phyloP scores from a whole-genome alignment of 2,113 vertebrate genomes.

The Urocitellus parryii region DNA sequence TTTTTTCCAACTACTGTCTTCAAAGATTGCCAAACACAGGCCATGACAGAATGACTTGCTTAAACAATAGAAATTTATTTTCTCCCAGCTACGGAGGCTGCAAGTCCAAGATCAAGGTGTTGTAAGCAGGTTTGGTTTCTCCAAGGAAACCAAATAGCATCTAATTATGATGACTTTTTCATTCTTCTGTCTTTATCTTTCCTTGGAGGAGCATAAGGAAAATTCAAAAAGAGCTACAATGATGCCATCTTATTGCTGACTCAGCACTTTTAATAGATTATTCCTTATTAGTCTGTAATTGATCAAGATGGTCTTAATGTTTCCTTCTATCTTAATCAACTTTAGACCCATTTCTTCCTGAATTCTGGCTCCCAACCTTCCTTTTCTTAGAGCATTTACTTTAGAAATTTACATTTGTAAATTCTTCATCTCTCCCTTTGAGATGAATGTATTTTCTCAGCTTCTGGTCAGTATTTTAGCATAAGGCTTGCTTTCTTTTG shows the following conservation, averaged over 20 bases:
- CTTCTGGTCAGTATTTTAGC: not conserved
- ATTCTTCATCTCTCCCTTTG: not conserved
- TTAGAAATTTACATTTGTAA: not conserved
- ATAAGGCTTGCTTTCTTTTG: not conserved
- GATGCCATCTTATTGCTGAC: not conserved
- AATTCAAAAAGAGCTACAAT: too few relatives aligned
- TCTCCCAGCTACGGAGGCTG: not conserved
- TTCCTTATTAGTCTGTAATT: not conserved
- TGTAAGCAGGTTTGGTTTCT: not conserved
- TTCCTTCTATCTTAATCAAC: not conserved
- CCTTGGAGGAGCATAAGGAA: not conserved
- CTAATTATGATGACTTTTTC: not conserved
- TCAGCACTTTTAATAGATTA: not conserved
- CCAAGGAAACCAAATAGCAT: not conserved
- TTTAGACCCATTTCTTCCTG: not conserved
- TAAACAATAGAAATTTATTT: not conserved
- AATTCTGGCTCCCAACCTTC: not conserved
- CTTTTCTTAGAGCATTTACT: not conserved
- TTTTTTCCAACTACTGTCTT: not conserved
- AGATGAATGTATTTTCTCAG: not conserved
- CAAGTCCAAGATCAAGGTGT: not conserved
- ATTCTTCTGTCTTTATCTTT: not conserved
- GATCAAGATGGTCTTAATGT: not conserved
- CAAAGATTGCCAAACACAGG: not conserved
- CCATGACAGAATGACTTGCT: not conserved